These are phyloP conservation scores for Caenorhabditis sinica DNA, from an alignment of 2,888 invertebrate genomes.

Conservation along the genomic window DNA sequence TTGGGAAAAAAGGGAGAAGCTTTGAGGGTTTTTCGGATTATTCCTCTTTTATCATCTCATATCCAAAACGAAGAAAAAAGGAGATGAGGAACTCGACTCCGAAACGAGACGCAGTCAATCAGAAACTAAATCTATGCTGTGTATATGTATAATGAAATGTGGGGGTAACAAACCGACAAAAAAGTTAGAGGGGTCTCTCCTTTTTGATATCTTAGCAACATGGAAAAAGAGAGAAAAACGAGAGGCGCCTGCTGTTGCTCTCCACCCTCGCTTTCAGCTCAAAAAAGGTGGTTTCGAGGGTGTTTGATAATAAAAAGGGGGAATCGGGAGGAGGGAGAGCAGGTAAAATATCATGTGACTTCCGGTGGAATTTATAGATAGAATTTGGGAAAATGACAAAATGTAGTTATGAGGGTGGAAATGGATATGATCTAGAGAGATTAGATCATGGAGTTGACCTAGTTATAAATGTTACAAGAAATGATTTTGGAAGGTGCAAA, in stretches of 20 bases:
- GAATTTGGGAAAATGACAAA: not conserved
- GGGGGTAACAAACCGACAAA: constrained; percentile 39
- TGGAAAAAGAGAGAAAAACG: constrained; percentile 9
- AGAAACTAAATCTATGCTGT: constrained; percentile 39
- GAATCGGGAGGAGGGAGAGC: not conserved
- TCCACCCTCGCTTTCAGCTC: constrained; percentile 55
- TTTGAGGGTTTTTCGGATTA: constrained; percentile 40
- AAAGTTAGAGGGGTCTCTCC: not conserved
- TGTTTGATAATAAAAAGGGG: constrained; percentile 2
- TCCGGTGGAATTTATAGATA: not conserved
- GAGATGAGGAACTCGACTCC: not conserved
- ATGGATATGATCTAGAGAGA: not conserved
- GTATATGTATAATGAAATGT: constrained; percentile 35
- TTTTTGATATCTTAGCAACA: constrained; percentile 61
- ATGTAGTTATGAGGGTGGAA: not conserved
- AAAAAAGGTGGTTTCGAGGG: constrained; percentile 27
- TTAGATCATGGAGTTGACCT: not conserved
- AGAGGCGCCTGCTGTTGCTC: constrained; percentile 1
- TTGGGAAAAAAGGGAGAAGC: constrained; percentile 9
- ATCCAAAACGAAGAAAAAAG: constrained; percentile 6
- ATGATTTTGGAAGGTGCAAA: not conserved
- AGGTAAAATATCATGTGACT: constrained; percentile 25
- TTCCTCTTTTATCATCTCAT: constrained; percentile 38
- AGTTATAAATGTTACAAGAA: not conserved
- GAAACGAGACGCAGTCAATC: constrained; percentile 48